Evolutionary conservation across 2,888 invertebrate species (phyloP).

Genomic region (Callinectes sapidus): DNA sequence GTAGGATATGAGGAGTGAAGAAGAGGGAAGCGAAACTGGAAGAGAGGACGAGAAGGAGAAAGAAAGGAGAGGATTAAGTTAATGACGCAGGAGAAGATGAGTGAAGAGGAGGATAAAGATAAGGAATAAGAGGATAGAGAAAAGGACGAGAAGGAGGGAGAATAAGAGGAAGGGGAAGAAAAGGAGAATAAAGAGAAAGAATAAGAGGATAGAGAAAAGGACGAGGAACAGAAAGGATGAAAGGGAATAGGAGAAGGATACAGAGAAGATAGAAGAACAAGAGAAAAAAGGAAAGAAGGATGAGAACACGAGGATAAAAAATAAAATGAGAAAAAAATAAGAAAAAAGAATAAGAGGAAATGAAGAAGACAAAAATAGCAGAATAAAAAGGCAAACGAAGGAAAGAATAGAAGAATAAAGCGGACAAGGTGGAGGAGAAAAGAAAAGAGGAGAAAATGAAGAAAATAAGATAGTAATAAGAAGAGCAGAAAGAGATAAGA

Average conservation of each 20-base stretch:
- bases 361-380: no score
- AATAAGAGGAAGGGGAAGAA: neutral
- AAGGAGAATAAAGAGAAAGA: neutral
- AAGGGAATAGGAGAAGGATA: neutral
- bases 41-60: neutral
- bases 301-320: no score
- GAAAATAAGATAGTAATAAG: no score
- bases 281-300: neutral
- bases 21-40: neutral
- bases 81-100: neutral
- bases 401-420: no score
- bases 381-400: no score
- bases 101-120: neutral
- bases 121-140: neutral
- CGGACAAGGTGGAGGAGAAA: neutral
- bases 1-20: neutral
- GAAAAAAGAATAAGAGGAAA: neutral
- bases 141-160: neutral
- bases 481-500: no score
- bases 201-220: neutral
- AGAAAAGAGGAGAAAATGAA: neutral
- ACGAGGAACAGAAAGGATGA: neutral
- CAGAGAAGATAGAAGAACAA: neutral
- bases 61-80: neutral
- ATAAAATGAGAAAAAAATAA: no score